These are phyloP conservation scores for Heliocidaris tuberculata DNA, from an alignment of 35 echinoderm and acorn worm species.

Conservation along the genomic window DNA sequence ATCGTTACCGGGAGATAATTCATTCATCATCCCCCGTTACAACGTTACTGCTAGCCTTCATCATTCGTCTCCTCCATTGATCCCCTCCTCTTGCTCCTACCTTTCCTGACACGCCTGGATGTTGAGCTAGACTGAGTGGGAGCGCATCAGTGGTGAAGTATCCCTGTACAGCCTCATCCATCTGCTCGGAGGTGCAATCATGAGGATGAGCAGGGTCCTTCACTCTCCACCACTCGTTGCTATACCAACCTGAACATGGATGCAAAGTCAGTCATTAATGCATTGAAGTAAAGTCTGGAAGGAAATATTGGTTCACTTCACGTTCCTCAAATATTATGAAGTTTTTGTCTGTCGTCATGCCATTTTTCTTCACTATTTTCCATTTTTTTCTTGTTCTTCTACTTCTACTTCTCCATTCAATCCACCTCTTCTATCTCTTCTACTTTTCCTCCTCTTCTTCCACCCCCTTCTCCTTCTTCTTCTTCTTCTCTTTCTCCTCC, in stretches of 20 bases:
- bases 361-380: too few species aligned
- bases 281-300: background rate
- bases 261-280: background rate
- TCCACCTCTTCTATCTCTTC: too few species aligned
- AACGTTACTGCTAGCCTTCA: too few species aligned
- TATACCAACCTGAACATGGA: conserved; percentile 75
- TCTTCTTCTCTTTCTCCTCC: too few species aligned
- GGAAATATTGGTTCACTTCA: background rate
- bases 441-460: too few species aligned
- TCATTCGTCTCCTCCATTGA: too few species aligned
- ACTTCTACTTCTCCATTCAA: too few species aligned
- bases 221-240: conserved; percentile 73
- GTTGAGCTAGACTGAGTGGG: conserved; percentile 63
- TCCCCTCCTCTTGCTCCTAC: conserved; percentile 24
- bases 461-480: too few species aligned
- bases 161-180: conserved; percentile 69
- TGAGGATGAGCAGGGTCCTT: conserved; percentile 52
- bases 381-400: background rate
- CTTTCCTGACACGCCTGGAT: conserved; percentile 76
- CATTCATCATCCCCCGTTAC: too few species aligned
- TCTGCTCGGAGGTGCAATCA: conserved; percentile 72
- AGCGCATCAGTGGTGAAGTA: conserved; percentile 88
- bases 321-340: background rate
- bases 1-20: too few species aligned
- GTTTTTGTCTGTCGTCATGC: too few species aligned